phyloP scores from a whole-genome alignment of 2,888 invertebrate genomes.

The Meliscaeva auricollis region DNA sequence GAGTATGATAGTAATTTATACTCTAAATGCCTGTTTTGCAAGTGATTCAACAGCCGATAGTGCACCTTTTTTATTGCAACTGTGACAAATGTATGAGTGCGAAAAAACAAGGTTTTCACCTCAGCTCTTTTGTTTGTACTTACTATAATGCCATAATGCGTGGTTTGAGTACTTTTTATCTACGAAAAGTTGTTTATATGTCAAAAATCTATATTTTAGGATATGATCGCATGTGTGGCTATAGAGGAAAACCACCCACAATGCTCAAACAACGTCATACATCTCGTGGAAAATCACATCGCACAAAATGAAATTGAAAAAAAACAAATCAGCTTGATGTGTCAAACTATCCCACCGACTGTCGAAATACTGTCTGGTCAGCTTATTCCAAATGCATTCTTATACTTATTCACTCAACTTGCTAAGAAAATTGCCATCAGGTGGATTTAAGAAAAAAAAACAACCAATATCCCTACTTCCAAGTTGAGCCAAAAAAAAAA shows the following conservation, averaged over 20 bases:
- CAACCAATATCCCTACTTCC: constrained; percentile 22
- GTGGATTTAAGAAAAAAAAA: constrained; percentile 51
- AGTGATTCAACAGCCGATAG: constrained; percentile 3
- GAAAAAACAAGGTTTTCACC: constrained; percentile 44
- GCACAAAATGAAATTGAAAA: background rate
- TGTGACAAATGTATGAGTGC: constrained; percentile 16
- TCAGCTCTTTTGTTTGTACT: constrained; percentile 28
- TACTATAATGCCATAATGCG: background rate
- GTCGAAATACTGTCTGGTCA: constrained; percentile 49
- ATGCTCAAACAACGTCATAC: constrained; percentile 3
- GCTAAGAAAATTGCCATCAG: constrained; percentile 58
- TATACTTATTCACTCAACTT: constrained; percentile 19
- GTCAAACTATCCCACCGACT: constrained; percentile 40
- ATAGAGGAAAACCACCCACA: constrained; percentile 28
- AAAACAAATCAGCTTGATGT: constrained; percentile 27
- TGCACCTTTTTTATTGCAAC: background rate
- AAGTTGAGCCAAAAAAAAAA: constrained; percentile 39
- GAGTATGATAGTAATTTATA: background rate
- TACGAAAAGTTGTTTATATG: constrained; percentile 13
- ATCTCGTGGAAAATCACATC: constrained; percentile 36
- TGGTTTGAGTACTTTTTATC: constrained; percentile 25
- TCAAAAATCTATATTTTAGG: constrained; percentile 29
- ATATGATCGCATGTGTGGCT: constrained; percentile 39
- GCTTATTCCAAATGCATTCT: constrained; percentile 56
- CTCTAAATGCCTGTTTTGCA: background rate